phyloP scores from a whole-genome alignment of 2,888 invertebrate genomes.

The Isotomurus palustris region DNA sequence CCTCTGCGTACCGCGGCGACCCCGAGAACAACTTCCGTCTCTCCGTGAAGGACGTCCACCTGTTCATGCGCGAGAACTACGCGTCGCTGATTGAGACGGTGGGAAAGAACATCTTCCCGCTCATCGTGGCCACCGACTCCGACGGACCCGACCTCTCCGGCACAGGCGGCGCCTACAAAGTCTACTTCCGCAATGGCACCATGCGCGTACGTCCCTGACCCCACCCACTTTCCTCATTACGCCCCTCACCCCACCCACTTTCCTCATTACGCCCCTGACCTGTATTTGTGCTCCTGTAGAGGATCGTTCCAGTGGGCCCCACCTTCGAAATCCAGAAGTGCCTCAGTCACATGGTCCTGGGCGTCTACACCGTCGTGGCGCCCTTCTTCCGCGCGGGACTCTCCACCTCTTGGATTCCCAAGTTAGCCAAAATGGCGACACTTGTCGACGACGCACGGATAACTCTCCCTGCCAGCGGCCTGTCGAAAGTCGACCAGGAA shows the following conservation, averaged over 20 bases:
- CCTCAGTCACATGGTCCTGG: slow-evolving; percentile 23
- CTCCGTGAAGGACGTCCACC: slow-evolving; percentile 15
- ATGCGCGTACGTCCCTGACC: slow-evolving; percentile 10
- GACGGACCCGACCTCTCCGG: slow-evolving; percentile 19
- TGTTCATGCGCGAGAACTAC: slow-evolving; percentile 21
- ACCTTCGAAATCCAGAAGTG: slow-evolving; percentile 22
- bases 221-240: not conserved
- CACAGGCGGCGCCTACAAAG: slow-evolving; percentile 19
- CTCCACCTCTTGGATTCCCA: slow-evolving; percentile 17
- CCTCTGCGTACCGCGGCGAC: slow-evolving; percentile 13
- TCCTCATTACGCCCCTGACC: not conserved
- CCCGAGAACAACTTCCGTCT: slow-evolving; percentile 15
- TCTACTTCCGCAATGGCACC: slow-evolving; percentile 20
- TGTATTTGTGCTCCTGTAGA: slow-evolving; percentile 1
- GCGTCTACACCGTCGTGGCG: slow-evolving; percentile 14
- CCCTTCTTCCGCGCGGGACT: slow-evolving; percentile 17
- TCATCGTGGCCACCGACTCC: slow-evolving; percentile 21
- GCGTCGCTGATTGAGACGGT: slow-evolving; percentile 11
- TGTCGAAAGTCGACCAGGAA: not conserved
- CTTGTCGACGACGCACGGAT: not conserved
- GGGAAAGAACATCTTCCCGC: slow-evolving; percentile 20
- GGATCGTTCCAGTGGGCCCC: slow-evolving; percentile 21
- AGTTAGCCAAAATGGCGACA: not conserved
- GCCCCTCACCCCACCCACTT: not conserved
- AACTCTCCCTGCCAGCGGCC: not conserved